A percentile compares a stretch with the other conserved stretches of the same genome.
These are phyloP conservation scores for Apogon talboti DNA, from an alignment of 2,797 vertebrate species.

Conservation along the genomic window DNA sequence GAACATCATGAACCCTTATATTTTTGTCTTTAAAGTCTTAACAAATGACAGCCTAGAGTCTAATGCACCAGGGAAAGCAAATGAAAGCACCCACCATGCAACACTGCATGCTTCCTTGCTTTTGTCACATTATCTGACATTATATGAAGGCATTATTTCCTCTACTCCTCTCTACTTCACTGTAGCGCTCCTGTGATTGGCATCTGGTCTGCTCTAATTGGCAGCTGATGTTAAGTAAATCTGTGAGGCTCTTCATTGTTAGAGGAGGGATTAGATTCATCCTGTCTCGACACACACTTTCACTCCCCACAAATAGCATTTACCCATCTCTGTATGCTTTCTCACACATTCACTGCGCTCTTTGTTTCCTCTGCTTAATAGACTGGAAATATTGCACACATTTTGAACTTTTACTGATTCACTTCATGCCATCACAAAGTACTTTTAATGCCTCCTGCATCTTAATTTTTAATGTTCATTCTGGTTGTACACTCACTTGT, in stretches of 20 bases:
- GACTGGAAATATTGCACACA: slow-evolving; percentile 8
- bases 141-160: slow-evolving; percentile 11
- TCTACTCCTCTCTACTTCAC: slow-evolving; percentile 19
- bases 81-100: neutral
- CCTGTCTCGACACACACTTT: slow-evolving; percentile 25
- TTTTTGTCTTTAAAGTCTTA: no score
- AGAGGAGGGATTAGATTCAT: slow-evolving; percentile 48
- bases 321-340: slow-evolving; percentile 22
- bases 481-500: neutral
- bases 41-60: slow-evolving; percentile 4
- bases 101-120: slow-evolving; percentile 1
- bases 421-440: slow-evolving; percentile 3
- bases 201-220: slow-evolving; percentile 59
- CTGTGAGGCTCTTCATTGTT: slow-evolving; percentile 50
- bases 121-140: slow-evolving; percentile 14
- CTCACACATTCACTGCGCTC: slow-evolving; percentile 9
- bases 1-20: no score
- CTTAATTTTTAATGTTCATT: slow-evolving; percentile 1
- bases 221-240: slow-evolving; percentile 55
- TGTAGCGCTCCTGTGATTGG: slow-evolving; percentile 28
- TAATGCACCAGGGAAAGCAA: slow-evolving; percentile 12
- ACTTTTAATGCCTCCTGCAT: slow-evolving; percentile 15
- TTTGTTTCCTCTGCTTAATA: slow-evolving; percentile 25
- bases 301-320: slow-evolving; percentile 39
- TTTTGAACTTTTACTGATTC: slow-evolving; percentile 14